These are phyloP conservation scores for Chrysodeixis includens DNA, from an alignment of 2,888 invertebrate genomes.

Conservation along the genomic window DNA sequence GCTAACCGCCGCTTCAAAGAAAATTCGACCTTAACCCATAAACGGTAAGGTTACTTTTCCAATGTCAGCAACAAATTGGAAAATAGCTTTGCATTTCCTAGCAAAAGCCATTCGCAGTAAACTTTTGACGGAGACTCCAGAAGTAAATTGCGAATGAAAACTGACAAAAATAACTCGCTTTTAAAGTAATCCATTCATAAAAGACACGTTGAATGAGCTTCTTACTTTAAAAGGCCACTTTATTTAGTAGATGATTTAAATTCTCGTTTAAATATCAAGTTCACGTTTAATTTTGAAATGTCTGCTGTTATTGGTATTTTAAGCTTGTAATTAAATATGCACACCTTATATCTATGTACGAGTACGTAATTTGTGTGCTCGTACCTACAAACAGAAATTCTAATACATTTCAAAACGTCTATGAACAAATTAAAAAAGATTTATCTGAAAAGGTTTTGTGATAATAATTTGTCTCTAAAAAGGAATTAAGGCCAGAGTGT, in stretches of 20 bases:
- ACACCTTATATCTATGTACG: no score
- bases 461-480: no score
- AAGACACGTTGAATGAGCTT: constrained; percentile 36
- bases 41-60: constrained; percentile 19
- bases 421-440: no score
- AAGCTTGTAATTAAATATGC: no score
- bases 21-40: constrained; percentile 49
- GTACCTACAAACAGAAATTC: no score
- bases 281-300: neutral
- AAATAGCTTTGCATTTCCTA: constrained; percentile 49
- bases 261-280: neutral
- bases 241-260: neutral
- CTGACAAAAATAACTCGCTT: constrained; percentile 36
- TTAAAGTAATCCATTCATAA: constrained; percentile 25
- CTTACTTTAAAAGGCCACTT: neutral
- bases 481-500: no score
- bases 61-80: constrained; percentile 14
- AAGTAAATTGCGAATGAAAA: constrained; percentile 48
- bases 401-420: no score
- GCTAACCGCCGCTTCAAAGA: constrained; percentile 38
- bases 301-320: neutral
- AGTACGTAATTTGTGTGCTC: no score
- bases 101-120: constrained; percentile 44
- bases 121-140: constrained; percentile 48
- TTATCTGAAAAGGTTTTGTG: no score